A percentile compares a stretch with the other conserved stretches of the same genome.
Conservation (phyloP, 2,797 vertebrate species). For the Dryobates pubescens region DNA sequence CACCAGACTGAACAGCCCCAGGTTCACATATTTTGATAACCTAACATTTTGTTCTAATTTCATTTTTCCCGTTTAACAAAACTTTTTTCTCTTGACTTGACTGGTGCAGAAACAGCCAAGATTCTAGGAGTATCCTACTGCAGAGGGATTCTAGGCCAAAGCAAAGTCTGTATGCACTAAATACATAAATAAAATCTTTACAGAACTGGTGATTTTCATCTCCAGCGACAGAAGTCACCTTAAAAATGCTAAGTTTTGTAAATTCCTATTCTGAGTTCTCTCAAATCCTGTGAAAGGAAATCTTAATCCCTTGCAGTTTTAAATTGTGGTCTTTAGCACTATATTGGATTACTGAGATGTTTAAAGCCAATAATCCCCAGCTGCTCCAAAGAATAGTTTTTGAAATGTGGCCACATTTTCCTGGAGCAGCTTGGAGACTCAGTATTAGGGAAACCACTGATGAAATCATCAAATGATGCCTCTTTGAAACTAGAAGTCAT, state of each 20-base stretch:
- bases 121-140: background rate
- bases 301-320: conserved; percentile 46
- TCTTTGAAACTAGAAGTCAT: conserved; percentile 20
- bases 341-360: conserved; percentile 51
- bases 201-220: background rate
- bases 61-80: background rate
- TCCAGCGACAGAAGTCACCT: background rate
- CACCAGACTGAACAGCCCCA: too few species aligned
- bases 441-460: background rate
- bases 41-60: conserved; percentile 18
- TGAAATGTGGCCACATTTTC: conserved; percentile 31
- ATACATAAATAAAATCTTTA: conserved; percentile 2
- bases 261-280: conserved; percentile 26
- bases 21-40: conserved; percentile 5
- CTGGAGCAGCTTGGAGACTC: conserved; percentile 10
- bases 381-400: conserved; percentile 43
- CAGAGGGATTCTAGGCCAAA: conserved; percentile 8
- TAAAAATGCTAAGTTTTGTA: conserved; percentile 32
- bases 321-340: conserved; percentile 52
- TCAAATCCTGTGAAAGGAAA: conserved; percentile 27
- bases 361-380: conserved; percentile 59
- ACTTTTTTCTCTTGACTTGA: background rate
- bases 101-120: background rate
- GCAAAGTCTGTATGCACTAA: background rate
- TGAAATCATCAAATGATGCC: background rate